Percentiles rank a stretch among this genome's conserved stretches.
Conservation (phyloP, 37 sponge, comb jelly and placozoan species). For the Axinella damicornis region DNA sequence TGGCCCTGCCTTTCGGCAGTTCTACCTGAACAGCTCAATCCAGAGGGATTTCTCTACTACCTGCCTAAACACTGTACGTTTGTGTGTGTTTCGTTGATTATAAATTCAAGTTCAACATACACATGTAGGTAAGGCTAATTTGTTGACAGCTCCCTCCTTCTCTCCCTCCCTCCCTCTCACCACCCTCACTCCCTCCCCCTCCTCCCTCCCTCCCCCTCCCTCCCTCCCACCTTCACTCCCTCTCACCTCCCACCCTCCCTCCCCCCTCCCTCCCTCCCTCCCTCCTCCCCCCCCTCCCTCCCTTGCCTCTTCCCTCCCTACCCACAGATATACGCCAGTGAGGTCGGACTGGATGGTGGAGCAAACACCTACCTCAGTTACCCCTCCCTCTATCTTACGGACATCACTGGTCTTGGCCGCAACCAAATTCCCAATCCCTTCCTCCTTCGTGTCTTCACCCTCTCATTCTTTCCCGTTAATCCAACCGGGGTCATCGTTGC, state of each 20-base stretch:
- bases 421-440: too few species aligned
- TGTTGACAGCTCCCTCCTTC: neutral
- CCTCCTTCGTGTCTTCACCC: neutral
- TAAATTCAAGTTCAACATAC: too few species aligned
- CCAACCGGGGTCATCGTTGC: constrained; percentile 8
- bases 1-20: neutral
- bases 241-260: neutral
- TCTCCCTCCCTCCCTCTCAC: constrained; percentile 19
- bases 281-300: neutral
- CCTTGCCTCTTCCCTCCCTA: neutral
- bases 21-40: constrained; percentile 36
- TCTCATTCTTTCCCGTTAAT: constrained; percentile 21
- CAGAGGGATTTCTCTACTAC: constrained; percentile 47
- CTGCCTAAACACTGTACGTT: constrained; percentile 35
- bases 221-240: neutral
- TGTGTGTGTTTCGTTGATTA: too few species aligned
- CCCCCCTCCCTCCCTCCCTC: neutral
- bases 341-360: constrained; percentile 37
- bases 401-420: neutral
- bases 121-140: too few species aligned
- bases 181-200: neutral
- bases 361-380: constrained; percentile 14
- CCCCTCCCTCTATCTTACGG: neutral
- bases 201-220: neutral
- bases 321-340: constrained; percentile 18